These are phyloP conservation scores for Ophioderma brevispina DNA, from an alignment of 35 echinoderm and acorn worm species.

Conservation along the genomic window DNA sequence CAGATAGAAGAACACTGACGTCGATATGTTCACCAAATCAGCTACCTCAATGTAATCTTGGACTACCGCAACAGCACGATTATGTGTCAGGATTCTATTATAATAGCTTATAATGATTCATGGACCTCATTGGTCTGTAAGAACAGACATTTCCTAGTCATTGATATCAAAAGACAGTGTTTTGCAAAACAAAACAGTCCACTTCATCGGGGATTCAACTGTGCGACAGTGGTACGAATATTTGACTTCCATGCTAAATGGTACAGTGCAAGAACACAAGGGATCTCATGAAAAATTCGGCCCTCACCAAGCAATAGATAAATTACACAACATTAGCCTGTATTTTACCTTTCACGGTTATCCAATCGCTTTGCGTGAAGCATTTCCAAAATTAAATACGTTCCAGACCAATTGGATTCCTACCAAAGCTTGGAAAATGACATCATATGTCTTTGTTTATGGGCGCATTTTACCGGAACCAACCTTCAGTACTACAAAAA, in stretches of 20 bases:
- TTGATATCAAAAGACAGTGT: neutral
- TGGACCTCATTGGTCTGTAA: constrained; percentile 31
- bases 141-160: neutral
- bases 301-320: constrained; percentile 14
- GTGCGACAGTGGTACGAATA: constrained; percentile 55
- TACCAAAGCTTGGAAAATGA: neutral
- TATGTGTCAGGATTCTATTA: constrained; percentile 30
- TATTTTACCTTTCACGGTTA: constrained; percentile 28
- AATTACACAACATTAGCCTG: neutral
- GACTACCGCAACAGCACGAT: neutral
- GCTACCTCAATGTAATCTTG: constrained; percentile 8
- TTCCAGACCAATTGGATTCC: constrained; percentile 18
- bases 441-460: constrained; percentile 20
- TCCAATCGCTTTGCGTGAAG: constrained; percentile 1
- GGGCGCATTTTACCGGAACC: constrained; percentile 50
- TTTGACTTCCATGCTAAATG: neutral
- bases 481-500: constrained; percentile 17
- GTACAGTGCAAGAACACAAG: neutral
- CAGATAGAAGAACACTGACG: neutral
- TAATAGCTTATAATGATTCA: neutral
- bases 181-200: neutral
- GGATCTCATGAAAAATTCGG: neutral
- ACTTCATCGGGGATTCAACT: constrained; percentile 42
- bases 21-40: neutral
- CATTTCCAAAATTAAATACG: constrained; percentile 5